Conservation (phyloP, 1,140 invertebrate species). For the Hyposmocoma kahamanoa region DNA sequence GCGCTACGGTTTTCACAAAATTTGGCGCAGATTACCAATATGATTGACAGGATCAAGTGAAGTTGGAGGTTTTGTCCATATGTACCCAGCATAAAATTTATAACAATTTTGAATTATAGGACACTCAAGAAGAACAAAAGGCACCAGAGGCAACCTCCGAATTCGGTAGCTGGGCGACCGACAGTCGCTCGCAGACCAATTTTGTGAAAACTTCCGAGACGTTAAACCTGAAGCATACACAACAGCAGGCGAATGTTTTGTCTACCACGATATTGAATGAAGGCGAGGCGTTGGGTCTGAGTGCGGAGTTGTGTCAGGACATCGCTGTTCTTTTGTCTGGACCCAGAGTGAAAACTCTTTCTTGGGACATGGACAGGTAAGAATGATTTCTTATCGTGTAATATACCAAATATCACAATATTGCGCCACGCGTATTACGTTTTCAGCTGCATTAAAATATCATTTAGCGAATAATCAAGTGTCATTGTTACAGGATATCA, state of each 20-base stretch:
- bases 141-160: slow-evolving; percentile 28
- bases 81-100: too few relatives aligned
- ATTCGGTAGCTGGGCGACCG: slow-evolving; percentile 62
- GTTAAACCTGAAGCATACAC: slow-evolving; percentile 25
- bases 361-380: slow-evolving; percentile 75
- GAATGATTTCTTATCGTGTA: too few relatives aligned
- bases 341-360: slow-evolving; percentile 73
- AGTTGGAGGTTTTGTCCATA: too few relatives aligned
- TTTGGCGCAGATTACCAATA: too few relatives aligned
- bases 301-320: slow-evolving; percentile 70
- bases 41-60: too few relatives aligned
- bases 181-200: slow-evolving; percentile 54
- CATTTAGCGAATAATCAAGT: too few relatives aligned
- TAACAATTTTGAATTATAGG: too few relatives aligned
- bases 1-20: too few relatives aligned
- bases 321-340: slow-evolving; percentile 74
- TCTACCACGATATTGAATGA: slow-evolving; percentile 59
- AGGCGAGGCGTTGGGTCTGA: slow-evolving; percentile 54
- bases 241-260: slow-evolving; percentile 46
- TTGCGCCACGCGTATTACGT: too few relatives aligned
- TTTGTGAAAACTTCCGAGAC: slow-evolving; percentile 57
- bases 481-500: too few relatives aligned
- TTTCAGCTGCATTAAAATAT: too few relatives aligned
- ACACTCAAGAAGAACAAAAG: slow-evolving; percentile 27
- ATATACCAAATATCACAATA: too few relatives aligned